Evolutionary conservation across 2,113 vertebrate species (phyloP).

Genomic region (Chamaetylas fuelleborni): DNA sequence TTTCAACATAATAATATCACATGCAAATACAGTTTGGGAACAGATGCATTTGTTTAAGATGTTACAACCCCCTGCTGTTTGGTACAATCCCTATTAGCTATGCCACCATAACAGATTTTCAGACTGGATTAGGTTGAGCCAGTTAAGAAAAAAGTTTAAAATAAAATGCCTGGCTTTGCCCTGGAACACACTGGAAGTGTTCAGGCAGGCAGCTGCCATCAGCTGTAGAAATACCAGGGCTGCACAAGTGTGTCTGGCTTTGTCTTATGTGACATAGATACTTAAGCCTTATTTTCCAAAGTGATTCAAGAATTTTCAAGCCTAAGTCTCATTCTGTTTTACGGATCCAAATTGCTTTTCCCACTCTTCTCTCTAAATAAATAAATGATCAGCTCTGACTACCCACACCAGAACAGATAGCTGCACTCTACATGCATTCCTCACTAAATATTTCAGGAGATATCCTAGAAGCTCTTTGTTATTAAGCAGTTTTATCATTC

Average conservation of each 20-base stretch:
- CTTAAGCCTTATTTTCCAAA: background rate
- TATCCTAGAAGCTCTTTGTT: constrained; percentile 34
- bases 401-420: constrained; percentile 20
- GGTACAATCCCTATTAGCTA: constrained; percentile 12
- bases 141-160: background rate
- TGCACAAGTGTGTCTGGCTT: background rate
- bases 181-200: background rate
- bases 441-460: constrained; percentile 58
- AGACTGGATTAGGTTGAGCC: constrained; percentile 8
- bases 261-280: background rate
- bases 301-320: constrained; percentile 14
- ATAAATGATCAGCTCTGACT: constrained; percentile 56
- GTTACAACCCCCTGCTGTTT: background rate
- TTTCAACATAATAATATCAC: background rate
- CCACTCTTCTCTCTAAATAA: constrained; percentile 30
- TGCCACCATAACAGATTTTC: background rate
- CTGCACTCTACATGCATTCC: background rate
- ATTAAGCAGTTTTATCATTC: constrained; percentile 55
- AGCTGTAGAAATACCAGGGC: background rate
- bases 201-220: background rate
- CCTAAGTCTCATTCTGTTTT: constrained; percentile 7
- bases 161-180: background rate
- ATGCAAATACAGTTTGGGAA: background rate
- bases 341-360: constrained; percentile 31
- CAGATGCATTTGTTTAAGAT: constrained; percentile 17